Evolutionary conservation across 1,140 invertebrate genomes (phyloP).

Genomic region (Vanessa atalanta): DNA sequence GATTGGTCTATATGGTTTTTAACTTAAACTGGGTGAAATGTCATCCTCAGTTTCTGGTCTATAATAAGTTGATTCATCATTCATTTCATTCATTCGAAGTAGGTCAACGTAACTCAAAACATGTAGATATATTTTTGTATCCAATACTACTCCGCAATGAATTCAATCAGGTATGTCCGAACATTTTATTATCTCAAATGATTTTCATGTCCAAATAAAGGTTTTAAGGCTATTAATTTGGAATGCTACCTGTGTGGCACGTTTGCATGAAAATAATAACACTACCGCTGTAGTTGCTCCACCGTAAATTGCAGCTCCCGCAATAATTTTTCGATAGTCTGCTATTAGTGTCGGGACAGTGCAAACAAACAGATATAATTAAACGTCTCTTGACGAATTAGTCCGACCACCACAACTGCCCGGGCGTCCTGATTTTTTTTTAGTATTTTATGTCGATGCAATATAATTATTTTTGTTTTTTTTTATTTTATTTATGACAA

Average conservation of each 20-base stretch:
- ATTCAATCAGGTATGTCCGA: background rate
- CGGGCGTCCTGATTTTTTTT: background rate
- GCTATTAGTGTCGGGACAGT: constrained; percentile 62
- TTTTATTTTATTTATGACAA: too few species aligned
- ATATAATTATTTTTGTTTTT: too few species aligned
- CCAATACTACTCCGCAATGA: background rate
- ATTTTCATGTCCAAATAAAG: constrained; percentile 27
- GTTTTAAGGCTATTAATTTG: constrained; percentile 26
- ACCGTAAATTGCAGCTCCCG: constrained; percentile 57
- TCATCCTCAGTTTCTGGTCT: too few species aligned
- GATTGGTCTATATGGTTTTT: too few species aligned
- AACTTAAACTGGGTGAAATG: too few species aligned
- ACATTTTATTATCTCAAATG: background rate
- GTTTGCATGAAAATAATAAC: constrained; percentile 55
- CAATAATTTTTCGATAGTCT: constrained; percentile 62
- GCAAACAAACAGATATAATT: constrained; percentile 63
- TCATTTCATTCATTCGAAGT: too few species aligned
- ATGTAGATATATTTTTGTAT: background rate
- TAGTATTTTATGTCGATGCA: too few species aligned
- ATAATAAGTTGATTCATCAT: too few species aligned
- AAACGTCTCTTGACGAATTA: constrained; percentile 56
- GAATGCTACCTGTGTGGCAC: constrained; percentile 43
- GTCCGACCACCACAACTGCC: constrained; percentile 48
- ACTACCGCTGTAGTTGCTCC: constrained; percentile 44
- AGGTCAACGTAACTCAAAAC: too few species aligned